Evolutionary conservation across 92 coral and sea anemone species (phyloP), one percentile per base, ranked within the genome.

Genomic region (Heteractis magnifica): DNA sequence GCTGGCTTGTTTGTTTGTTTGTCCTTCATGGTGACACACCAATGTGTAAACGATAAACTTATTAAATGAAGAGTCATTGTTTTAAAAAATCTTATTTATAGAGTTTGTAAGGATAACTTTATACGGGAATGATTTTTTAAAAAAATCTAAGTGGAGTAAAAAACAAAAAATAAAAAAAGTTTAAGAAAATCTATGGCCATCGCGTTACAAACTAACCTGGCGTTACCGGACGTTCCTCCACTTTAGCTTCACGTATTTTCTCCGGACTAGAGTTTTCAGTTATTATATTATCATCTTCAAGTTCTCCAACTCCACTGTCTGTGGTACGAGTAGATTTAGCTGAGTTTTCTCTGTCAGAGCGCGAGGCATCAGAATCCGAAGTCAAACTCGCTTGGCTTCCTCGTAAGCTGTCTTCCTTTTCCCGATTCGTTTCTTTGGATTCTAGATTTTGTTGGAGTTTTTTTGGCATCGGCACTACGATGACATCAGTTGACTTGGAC

Each of bases 281-380:
- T 51, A 97, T 72, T 10, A 94, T 82, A 75, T 73, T 65, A n/a
- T 89, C 89, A 5, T 93, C 98, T 48, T 90, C 94, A 14, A 92
- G 77, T 71, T 97, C 99, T 41, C 99, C 94, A 49, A 97, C 77
- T 19, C 99, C 99, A 49, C 99, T 97, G 44, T 97, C 99, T n/a
- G 91, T 84, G 11, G 99, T 97, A 87, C 99, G 89, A 6, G 95
- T 97, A 21, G 99, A 97, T 77, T 87, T 86, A 2, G 99, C 99
- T 12, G 99, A 97, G 58, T 84, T 94, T 79, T 97, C 97, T 15
- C 99, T 88, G 79, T 91, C 95, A 14, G 92, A 91, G 51, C 85
- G 86, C n/a, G 83, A 68, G 56, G 83, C 74, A 82, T 82, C 88
- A 52, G 95, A 89, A 80, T 74, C 64, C 10, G 98, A 94, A 13